Percentiles rank a stretch among this genome's conserved stretches.
Conservation (phyloP, 2,797 vertebrate species). For the Sarcophilus harrisii region DNA sequence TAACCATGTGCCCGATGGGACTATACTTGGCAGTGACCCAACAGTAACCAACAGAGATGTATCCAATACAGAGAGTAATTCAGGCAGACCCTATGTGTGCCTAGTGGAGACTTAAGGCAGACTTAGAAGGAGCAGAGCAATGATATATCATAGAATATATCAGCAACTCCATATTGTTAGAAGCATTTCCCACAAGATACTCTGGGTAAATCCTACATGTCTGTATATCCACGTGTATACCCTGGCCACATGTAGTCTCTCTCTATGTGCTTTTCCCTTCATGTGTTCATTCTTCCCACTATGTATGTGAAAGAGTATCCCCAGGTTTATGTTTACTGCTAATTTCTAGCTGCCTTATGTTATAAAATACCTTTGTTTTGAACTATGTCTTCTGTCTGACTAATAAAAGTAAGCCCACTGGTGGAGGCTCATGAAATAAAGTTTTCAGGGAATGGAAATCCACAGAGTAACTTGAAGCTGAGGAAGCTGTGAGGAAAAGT, state of each 20-base stretch:
- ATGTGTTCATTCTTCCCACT: neutral
- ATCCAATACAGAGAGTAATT: neutral
- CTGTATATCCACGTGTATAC: neutral
- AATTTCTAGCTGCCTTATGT: neutral
- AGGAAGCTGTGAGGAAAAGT: neutral
- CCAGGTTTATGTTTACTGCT: neutral
- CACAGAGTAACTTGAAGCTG: neutral
- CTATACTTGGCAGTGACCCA: neutral
- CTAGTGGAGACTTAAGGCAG: neutral
- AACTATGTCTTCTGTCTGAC: neutral
- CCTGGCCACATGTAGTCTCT: neutral
- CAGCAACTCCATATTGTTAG: neutral
- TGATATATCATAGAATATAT: neutral
- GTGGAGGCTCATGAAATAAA: neutral
- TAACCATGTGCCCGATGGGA: neutral
- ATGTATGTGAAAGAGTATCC: neutral
- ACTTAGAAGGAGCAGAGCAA: neutral
- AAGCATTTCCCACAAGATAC: neutral
- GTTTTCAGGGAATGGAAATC: neutral
- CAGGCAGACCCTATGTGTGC: neutral
- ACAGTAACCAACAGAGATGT: too few relatives aligned
- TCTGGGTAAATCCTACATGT: neutral
- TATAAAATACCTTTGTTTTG: neutral
- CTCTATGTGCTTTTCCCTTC: neutral
- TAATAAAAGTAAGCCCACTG: neutral